Conservation (phyloP, 2,797 vertebrate genomes). For the Leucoraja ocellata region DNA sequence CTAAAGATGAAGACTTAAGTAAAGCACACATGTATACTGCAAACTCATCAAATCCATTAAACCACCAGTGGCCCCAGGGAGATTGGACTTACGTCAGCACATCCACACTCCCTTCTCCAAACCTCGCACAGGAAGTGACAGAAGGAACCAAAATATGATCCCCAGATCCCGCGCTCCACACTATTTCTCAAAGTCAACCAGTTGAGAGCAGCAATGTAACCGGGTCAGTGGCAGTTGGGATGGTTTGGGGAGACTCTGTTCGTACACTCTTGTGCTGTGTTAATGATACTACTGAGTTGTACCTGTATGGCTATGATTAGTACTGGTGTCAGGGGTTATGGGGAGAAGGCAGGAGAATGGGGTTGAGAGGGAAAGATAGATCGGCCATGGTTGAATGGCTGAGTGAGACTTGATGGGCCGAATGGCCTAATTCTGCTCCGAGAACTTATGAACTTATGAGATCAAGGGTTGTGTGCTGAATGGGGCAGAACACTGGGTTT, state of each 20-base stretch:
- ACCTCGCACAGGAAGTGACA: not conserved
- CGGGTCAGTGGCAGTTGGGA: not conserved
- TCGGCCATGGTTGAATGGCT: no score
- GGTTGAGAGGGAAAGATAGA: no score
- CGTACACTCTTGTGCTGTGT: not conserved
- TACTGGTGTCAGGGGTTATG: no score
- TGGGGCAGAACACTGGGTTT: no score
- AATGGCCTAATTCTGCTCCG: no score
- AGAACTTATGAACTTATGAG: no score
- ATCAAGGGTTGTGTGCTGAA: no score
- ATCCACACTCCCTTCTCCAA: not conserved
- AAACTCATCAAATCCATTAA: constrained; percentile 12
- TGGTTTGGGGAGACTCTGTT: not conserved
- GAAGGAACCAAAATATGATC: not conserved
- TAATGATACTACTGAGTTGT: not conserved
- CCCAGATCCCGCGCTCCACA: not conserved
- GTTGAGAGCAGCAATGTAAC: not conserved
- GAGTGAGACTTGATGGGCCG: no score
- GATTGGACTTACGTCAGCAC: not conserved
- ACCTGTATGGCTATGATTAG: no score
- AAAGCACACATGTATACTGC: not conserved
- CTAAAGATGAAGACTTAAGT: not conserved
- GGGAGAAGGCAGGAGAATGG: no score
- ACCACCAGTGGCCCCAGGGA: not conserved
- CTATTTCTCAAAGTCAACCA: constrained; percentile 23